These are phyloP conservation scores for Gryon sp. DNA, from an alignment of 1,140 invertebrate species.

Conservation along the genomic window DNA sequence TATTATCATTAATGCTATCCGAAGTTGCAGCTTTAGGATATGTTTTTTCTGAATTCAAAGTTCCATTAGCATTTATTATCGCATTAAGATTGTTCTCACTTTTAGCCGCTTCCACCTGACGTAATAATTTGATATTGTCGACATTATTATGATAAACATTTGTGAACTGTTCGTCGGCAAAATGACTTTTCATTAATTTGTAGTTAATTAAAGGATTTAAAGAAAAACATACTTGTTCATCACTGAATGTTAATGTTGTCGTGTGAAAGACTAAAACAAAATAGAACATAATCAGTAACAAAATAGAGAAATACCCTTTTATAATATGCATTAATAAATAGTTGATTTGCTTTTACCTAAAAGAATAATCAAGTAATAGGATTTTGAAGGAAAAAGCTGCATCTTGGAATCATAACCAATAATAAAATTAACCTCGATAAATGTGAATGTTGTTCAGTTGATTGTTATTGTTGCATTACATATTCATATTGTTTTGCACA, in stretches of 20 bases:
- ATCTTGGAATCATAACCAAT: slow-evolving; percentile 58
- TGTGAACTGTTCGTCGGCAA: no score
- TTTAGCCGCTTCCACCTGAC: no score
- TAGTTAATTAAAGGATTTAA: no score
- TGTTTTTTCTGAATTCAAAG: slow-evolving; percentile 24
- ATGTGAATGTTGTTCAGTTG: no score
- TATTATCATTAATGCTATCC: slow-evolving; percentile 30
- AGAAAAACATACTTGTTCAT: slow-evolving; percentile 31
- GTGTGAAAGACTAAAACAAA: slow-evolving; percentile 15
- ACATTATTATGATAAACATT: no score
- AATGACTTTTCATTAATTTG: no score
- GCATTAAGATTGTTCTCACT: background rate
- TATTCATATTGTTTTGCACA: background rate
- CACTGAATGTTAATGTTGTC: slow-evolving; percentile 6
- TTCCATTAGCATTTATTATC: background rate
- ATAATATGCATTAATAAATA: background rate
- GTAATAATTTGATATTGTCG: no score
- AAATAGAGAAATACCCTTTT: background rate
- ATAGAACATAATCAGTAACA: background rate
- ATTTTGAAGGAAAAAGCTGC: slow-evolving; percentile 26
- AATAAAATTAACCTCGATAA: slow-evolving; percentile 27
- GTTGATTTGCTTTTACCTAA: slow-evolving; percentile 31
- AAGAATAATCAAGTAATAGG: slow-evolving; percentile 23
- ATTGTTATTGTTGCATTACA: no score
- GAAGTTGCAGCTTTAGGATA: slow-evolving; percentile 13